Conservation (phyloP, 2,113 vertebrate species). For the Hippolais icterina region DNA sequence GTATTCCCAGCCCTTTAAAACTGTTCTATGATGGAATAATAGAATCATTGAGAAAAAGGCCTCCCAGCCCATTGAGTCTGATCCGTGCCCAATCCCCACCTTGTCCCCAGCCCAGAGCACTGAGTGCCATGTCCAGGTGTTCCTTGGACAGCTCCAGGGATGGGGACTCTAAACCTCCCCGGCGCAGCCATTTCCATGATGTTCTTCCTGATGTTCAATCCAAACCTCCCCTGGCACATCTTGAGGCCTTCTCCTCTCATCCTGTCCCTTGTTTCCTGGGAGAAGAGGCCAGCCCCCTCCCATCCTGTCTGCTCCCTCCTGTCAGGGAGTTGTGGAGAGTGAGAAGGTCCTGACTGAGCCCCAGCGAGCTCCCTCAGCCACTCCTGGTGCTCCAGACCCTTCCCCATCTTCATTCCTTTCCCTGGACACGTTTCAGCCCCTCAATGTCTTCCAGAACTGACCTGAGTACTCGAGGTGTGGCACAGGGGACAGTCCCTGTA, state of each 20-base stretch:
- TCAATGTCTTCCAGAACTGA: not conserved
- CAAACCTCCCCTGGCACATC: too few species aligned
- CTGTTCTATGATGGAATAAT: not conserved
- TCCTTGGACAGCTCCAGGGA: not conserved
- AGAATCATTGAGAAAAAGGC: not conserved
- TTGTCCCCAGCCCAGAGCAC: not conserved
- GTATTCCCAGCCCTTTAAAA: accelerated
- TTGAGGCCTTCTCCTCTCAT: too few species aligned
- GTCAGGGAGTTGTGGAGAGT: too few species aligned
- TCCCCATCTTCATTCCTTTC: not conserved
- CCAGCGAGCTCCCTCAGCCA: too few species aligned
- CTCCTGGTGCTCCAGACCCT: too few species aligned
- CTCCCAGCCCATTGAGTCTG: accelerated
- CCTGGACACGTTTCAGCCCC: not conserved
- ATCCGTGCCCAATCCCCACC: not conserved
- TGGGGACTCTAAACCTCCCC: not conserved
- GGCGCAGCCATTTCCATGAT: not conserved
- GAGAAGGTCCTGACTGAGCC: too few species aligned
- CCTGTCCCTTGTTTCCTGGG: too few species aligned
- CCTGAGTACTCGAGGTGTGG: accelerated
- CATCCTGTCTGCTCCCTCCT: too few species aligned
- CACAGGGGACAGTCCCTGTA: not conserved
- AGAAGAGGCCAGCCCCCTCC: too few species aligned
- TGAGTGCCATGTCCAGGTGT: accelerated
- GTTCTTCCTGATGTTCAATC: not conserved